Conservation (phyloP, 1,140 invertebrate genomes). For the Lordiphosa collinella region DNA sequence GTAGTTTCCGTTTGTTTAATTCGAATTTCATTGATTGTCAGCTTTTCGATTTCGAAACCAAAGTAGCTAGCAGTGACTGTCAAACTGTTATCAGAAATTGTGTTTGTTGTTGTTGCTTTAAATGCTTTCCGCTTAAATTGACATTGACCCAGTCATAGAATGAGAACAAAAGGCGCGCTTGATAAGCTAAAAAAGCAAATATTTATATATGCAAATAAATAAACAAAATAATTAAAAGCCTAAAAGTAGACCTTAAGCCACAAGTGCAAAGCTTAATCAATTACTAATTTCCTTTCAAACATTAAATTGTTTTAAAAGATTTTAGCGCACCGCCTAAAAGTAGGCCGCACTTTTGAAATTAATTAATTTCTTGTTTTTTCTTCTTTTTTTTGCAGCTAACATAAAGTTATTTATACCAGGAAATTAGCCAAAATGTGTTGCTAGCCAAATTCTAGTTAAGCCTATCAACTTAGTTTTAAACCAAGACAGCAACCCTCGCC, state of each 20-base stretch:
- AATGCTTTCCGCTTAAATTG: slow-evolving; percentile 42
- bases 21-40: slow-evolving; percentile 51
- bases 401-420: slow-evolving; percentile 39
- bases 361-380: background rate
- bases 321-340: background rate
- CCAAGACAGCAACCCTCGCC: too few relatives aligned
- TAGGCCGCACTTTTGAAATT: background rate
- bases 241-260: slow-evolving; percentile 38
- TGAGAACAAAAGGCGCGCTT: too few relatives aligned
- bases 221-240: slow-evolving; percentile 12
- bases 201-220: slow-evolving; percentile 15
- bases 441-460: slow-evolving; percentile 47
- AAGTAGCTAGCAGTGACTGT: slow-evolving; percentile 3
- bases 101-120: slow-evolving; percentile 10
- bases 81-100: slow-evolving; percentile 23
- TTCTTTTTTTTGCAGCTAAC: slow-evolving; percentile 35
- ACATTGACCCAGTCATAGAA: slow-evolving; percentile 53
- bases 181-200: slow-evolving; percentile 3
- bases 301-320: background rate
- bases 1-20: slow-evolving; percentile 32
- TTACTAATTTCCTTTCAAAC: background rate
- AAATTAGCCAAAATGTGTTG: slow-evolving; percentile 47
- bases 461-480: background rate
- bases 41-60: slow-evolving; percentile 19
- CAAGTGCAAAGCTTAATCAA: background rate